Percentiles rank a stretch among this genome's conserved stretches.
phyloP scores from a whole-genome alignment of 2,888 invertebrate species.

The Gnatocerus cornutus region DNA sequence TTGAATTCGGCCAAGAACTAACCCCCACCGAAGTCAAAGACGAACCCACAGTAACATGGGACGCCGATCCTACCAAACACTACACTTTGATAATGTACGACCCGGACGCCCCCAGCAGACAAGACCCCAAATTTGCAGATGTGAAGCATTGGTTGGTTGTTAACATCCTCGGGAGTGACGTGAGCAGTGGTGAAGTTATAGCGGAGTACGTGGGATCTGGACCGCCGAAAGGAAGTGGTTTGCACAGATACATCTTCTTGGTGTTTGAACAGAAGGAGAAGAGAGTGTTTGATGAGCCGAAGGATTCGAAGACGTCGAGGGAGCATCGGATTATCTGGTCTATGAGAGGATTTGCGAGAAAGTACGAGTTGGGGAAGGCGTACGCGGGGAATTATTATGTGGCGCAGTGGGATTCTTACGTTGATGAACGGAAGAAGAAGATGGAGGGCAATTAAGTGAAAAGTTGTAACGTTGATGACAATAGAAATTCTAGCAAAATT shows the following conservation, averaged over 20 bases:
- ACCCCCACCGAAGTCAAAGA: constrained; percentile 81
- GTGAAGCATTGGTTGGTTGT: constrained; percentile 88
- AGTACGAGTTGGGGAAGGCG: constrained; percentile 53
- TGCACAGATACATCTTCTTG: constrained; percentile 83
- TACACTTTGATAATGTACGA: constrained; percentile 76
- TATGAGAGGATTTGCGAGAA: constrained; percentile 53
- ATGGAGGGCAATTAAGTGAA: neutral
- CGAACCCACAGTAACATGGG: constrained; percentile 79
- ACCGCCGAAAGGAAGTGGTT: constrained; percentile 81
- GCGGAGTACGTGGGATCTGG: constrained; percentile 80
- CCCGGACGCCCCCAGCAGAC: constrained; percentile 45
- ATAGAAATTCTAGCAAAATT: no score
- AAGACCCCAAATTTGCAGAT: constrained; percentile 70
- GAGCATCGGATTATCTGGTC: constrained; percentile 53
- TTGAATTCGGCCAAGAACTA: constrained; percentile 78
- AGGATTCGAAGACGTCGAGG: constrained; percentile 54
- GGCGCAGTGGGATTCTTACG: constrained; percentile 59
- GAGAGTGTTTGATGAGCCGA: constrained; percentile 63
- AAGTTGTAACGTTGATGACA: no score
- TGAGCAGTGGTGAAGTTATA: constrained; percentile 77
- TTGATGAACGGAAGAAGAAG: constrained; percentile 53
- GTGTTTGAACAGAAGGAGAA: constrained; percentile 78
- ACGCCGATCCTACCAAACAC: constrained; percentile 72
- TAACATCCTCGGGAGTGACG: constrained; percentile 79
- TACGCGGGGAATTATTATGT: constrained; percentile 57